These are phyloP conservation scores for Gobiocypris rarus DNA, from an alignment of 2,113 vertebrate genomes.

Conservation along the genomic window DNA sequence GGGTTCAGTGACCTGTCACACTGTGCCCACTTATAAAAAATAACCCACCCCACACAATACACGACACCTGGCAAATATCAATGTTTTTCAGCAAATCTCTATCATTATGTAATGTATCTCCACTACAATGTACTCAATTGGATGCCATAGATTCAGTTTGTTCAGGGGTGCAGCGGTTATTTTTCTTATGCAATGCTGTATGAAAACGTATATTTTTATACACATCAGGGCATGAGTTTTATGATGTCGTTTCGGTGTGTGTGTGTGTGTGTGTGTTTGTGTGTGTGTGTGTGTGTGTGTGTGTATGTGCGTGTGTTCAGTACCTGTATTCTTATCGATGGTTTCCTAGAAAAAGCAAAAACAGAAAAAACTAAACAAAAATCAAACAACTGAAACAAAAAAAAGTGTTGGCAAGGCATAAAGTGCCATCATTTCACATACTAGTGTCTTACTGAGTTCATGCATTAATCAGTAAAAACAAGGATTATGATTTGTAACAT, in stretches of 20 bases:
- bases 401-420: conserved; percentile 63
- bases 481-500: conserved; percentile 24
- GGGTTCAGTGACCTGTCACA: conserved; percentile 49
- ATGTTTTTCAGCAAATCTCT: conserved; percentile 69
- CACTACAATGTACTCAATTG: conserved; percentile 41
- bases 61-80: conserved; percentile 34
- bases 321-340: conserved; percentile 68
- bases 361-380: conserved; percentile 28
- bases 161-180: conserved; percentile 61
- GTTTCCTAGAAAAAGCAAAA: conserved; percentile 63
- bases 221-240: conserved; percentile 76
- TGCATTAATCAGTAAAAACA: conserved; percentile 44
- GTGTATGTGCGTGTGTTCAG: conserved; percentile 58
- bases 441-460: conserved; percentile 67
- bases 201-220: conserved; percentile 83
- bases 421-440: conserved; percentile 75
- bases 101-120: conserved; percentile 58
- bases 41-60: conserved; percentile 28
- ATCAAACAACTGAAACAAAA: conserved; percentile 21
- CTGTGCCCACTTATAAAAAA: conserved; percentile 40
- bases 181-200: conserved; percentile 82
- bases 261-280: conserved; percentile 46
- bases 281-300: conserved; percentile 47
- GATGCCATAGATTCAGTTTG: conserved; percentile 53
- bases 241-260: conserved; percentile 63